A percentile compares a stretch with the other conserved stretches of the same genome.
These are phyloP conservation scores for Istiophorus platypterus DNA, from an alignment of 2,113 vertebrate genomes.

Conservation along the genomic window DNA sequence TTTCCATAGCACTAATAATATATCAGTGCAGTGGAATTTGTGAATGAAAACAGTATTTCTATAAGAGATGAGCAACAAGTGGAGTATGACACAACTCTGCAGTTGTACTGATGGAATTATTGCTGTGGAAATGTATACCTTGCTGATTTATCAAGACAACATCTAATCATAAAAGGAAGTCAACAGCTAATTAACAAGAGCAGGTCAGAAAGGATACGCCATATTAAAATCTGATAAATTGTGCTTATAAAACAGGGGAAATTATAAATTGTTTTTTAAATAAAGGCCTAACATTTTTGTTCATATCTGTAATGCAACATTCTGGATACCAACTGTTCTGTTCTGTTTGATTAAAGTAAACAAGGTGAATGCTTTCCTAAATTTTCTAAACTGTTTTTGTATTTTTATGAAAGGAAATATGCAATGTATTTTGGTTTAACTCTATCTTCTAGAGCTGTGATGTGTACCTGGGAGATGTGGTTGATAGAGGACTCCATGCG, in stretches of 20 bases:
- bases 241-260: too few species aligned
- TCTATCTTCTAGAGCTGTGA: neutral
- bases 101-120: neutral
- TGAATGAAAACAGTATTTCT: neutral
- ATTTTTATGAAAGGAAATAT: neutral
- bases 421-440: neutral
- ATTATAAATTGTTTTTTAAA: neutral
- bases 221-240: too few species aligned
- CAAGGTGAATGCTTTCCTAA: too few species aligned
- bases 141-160: neutral
- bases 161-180: neutral
- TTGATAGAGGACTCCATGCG: conserved; percentile 99
- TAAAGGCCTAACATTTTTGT: neutral
- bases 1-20: too few species aligned
- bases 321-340: neutral
- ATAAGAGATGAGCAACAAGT: neutral
- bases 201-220: neutral
- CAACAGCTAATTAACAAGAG: neutral
- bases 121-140: neutral
- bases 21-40: too few species aligned
- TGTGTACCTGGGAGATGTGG: conserved; percentile 86
- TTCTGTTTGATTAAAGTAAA: neutral
- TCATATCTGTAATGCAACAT: neutral
- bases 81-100: neutral
- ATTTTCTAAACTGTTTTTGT: neutral